phyloP scores from a whole-genome alignment of 2,797 vertebrate genomes.

The Aerospiza tachiro region DNA sequence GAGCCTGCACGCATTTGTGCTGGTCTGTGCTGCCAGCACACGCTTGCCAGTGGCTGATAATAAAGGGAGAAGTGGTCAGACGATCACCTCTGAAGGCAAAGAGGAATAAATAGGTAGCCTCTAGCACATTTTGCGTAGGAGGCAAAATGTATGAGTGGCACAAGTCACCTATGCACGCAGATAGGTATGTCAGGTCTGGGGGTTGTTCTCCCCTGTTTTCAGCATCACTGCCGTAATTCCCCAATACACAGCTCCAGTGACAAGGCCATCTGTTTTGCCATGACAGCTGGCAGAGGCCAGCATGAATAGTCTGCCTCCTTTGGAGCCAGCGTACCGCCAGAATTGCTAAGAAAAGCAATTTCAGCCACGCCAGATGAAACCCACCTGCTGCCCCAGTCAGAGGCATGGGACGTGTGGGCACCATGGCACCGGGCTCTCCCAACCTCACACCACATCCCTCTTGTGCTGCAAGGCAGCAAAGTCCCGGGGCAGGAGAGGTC shows the following conservation, averaged over 20 bases:
- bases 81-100: not conserved
- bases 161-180: not conserved
- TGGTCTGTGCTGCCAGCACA: not conserved
- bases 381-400: not conserved
- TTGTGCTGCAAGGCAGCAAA: not conserved
- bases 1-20: rapidly evolving
- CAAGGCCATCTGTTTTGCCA: constrained; percentile 28
- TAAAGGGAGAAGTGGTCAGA: not conserved
- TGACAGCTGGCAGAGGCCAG: constrained; percentile 30
- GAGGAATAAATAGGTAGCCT: not conserved
- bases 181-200: not conserved
- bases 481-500: not conserved
- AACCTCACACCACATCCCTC: not conserved
- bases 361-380: not conserved
- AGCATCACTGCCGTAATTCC: not conserved
- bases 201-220: not conserved
- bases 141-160: not conserved
- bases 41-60: not conserved
- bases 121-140: not conserved
- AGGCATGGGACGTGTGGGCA: not conserved
- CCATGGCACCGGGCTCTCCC: rapidly evolving
- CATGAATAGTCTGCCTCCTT: not conserved
- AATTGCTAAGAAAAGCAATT: not conserved
- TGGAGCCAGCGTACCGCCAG: not conserved
- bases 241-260: not conserved